Percentiles rank a stretch among this genome's conserved stretches.
Conservation (phyloP, 2,797 vertebrate genomes). For the Smutsia temminckii region DNA sequence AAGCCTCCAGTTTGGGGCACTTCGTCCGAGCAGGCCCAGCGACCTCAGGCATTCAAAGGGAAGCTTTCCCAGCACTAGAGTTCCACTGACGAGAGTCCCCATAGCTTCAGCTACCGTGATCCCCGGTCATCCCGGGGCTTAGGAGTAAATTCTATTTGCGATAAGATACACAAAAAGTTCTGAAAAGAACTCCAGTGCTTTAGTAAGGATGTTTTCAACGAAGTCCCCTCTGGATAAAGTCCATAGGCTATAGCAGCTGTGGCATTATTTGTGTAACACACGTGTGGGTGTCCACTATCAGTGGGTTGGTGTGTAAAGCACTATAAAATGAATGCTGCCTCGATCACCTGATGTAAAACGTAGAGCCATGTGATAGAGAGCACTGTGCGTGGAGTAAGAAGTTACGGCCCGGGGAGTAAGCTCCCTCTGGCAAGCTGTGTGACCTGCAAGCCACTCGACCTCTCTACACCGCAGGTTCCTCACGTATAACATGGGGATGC, state of each 20-base stretch:
- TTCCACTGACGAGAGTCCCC: background rate
- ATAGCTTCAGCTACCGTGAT: background rate
- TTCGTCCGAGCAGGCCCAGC: background rate
- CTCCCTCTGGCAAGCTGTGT: too few species aligned
- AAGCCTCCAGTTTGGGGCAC: background rate
- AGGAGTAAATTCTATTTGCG: background rate
- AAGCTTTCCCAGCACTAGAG: background rate
- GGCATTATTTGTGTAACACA: background rate
- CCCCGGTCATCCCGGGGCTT: too few species aligned
- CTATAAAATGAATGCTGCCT: rapidly evolving
- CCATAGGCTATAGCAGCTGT: rapidly evolving
- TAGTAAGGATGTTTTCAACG: background rate
- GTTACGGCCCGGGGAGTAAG: background rate
- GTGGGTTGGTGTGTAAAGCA: background rate
- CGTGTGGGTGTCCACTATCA: too few species aligned
- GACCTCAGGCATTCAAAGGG: background rate
- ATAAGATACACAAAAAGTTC: background rate
- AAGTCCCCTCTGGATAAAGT: background rate
- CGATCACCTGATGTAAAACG: background rate
- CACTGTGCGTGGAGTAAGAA: background rate
- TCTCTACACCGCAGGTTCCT: background rate
- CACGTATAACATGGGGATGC: too few species aligned
- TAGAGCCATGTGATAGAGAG: background rate
- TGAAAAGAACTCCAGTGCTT: background rate
- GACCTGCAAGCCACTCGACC: background rate